Conservation (phyloP, 2,797 vertebrate species). For the Petrocephalus sullivani region DNA sequence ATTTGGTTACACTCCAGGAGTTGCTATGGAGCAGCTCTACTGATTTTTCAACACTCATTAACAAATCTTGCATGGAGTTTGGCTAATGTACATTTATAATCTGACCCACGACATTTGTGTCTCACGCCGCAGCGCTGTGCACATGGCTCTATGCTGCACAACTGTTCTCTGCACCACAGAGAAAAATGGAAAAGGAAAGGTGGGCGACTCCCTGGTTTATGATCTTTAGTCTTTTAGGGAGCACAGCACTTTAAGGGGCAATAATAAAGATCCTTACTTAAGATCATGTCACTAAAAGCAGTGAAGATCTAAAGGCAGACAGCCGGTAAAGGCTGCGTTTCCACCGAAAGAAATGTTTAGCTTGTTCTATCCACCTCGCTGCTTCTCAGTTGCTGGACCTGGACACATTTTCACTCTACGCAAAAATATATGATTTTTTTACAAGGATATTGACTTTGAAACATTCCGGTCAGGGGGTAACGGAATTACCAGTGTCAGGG, state of each 20-base stretch:
- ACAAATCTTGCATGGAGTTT: constrained; percentile 19
- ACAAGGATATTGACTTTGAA: constrained; percentile 6
- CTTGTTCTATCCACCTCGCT: neutral
- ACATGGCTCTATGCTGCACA: neutral
- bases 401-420: neutral
- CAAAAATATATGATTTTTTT: neutral
- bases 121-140: neutral
- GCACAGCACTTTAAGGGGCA: neutral
- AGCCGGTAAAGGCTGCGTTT: neutral
- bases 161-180: neutral
- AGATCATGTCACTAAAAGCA: neutral
- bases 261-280: neutral
- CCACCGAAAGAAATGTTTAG: neutral
- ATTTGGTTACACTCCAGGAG: constrained; percentile 38
- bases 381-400: neutral
- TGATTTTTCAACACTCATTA: constrained; percentile 36
- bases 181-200: neutral
- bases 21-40: constrained; percentile 30
- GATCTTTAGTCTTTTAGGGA: neutral
- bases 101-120: constrained; percentile 9
- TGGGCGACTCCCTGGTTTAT: neutral
- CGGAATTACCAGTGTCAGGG: neutral
- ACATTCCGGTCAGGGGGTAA: neutral
- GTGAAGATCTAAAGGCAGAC: neutral
- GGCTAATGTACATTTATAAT: constrained; percentile 32